phyloP scores from a whole-genome alignment of 2,888 invertebrate genomes.

The Tridacna crocea region DNA sequence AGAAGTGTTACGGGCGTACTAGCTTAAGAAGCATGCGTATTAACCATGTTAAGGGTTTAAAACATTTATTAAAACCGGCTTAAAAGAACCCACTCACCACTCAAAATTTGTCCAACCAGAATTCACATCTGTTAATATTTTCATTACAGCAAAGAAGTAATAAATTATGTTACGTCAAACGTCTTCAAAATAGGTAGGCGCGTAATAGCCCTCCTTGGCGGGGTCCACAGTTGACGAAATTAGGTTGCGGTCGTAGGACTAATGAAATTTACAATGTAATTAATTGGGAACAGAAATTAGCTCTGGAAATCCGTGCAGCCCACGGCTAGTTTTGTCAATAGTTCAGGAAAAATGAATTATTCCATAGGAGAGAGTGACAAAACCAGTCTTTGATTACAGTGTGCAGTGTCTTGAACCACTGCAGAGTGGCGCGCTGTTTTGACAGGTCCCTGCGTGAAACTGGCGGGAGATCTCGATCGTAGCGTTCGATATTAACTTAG shows the following conservation, averaged over 20 bases:
- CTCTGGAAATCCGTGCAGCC: slow-evolving; percentile 21
- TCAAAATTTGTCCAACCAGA: slow-evolving; percentile 10
- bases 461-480: neutral
- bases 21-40: too few relatives aligned
- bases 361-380: slow-evolving; percentile 13
- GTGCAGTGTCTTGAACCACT: neutral
- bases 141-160: slow-evolving; percentile 17
- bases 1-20: too few relatives aligned
- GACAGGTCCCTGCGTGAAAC: neutral
- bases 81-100: neutral
- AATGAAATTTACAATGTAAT: slow-evolving; percentile 35
- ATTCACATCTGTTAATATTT: slow-evolving; percentile 29
- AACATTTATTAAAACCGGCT: neutral
- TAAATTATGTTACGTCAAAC: slow-evolving; percentile 24
- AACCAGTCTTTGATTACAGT: slow-evolving; percentile 13
- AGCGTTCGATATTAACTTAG: neutral
- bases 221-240: slow-evolving; percentile 16
- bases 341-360: slow-evolving; percentile 9
- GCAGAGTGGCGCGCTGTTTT: neutral
- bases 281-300: slow-evolving; percentile 32
- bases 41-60: too few relatives aligned
- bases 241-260: slow-evolving; percentile 21
- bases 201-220: slow-evolving; percentile 10
- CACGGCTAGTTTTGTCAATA: slow-evolving; percentile 25
- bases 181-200: slow-evolving; percentile 12